phyloP scores from a whole-genome alignment of 2,888 invertebrate species.

The Lithophane leautieri region DNA sequence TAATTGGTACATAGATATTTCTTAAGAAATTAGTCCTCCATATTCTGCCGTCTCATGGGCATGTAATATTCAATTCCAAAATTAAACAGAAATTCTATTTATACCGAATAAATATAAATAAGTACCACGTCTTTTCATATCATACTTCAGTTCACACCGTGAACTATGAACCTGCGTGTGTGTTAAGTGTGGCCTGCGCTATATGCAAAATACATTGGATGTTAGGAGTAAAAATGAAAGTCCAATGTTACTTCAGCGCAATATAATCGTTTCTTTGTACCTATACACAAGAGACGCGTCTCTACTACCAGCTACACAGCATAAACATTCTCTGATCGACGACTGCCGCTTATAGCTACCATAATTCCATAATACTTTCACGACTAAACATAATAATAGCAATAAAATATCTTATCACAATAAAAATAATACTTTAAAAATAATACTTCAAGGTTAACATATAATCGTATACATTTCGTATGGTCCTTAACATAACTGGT shows the following conservation, averaged over 20 bases:
- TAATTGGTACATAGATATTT: no score
- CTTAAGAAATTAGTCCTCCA: no score
- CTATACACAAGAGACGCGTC: constrained; percentile 83
- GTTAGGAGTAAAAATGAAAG: constrained; percentile 65
- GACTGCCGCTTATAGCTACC: constrained; percentile 85
- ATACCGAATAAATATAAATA: no score
- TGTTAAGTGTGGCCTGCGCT: no score
- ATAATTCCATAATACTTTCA: constrained; percentile 85
- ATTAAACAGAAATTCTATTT: no score
- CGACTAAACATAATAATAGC: constrained; percentile 82
- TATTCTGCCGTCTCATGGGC: no score
- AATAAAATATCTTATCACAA: constrained; percentile 89
- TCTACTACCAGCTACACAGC: constrained; percentile 87
- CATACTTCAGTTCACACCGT: no score
- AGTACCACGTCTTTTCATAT: no score
- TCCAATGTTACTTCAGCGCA: constrained; percentile 81
- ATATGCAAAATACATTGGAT: constrained; percentile 10
- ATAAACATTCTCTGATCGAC: constrained; percentile 83
- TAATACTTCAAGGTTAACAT: constrained; percentile 88
- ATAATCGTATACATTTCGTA: constrained; percentile 85
- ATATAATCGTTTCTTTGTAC: constrained; percentile 90
- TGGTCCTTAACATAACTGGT: constrained; percentile 75
- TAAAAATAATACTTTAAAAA: constrained; percentile 89
- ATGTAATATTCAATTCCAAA: no score
- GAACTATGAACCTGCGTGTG: no score